Base-by-base conservation (phyloP, 2,797 vertebrate species). In the Argentina silus region DNA sequence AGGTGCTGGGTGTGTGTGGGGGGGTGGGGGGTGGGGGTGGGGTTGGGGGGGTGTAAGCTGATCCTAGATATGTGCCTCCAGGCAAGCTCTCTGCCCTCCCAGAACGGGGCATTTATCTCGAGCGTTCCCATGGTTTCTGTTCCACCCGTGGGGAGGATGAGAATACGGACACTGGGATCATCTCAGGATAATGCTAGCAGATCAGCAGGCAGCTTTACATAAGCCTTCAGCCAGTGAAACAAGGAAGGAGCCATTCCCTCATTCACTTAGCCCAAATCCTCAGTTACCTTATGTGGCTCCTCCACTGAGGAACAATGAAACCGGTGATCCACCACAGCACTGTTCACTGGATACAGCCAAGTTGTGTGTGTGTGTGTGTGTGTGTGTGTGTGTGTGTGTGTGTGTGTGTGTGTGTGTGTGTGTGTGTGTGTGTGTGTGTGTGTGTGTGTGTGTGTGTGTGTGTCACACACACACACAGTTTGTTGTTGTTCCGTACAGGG, bases 91-190 rank as follows among this genome's bases (percentile, higher is more conserved):
- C n/a, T n/a, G n/a, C n/a, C n/a, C n/a, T n/a, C n/a, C n/a, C n/a
- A n/a, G n/a, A n/a, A n/a, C n/a, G n/a, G 19, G 9, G 61, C 14
- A 63, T 51, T 51, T 0, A 63, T 44, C 7, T 44, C n/a, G 42
- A 61, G 21, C 21, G 57, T 69, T 69, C 45, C 44, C 61, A 56
- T 45, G 48, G 50, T 65, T 72, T 47, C 12, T 9, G 70, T 23
- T 51, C 9, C 12, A 72, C 61, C 44, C 3, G 19, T 15, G 10
- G 53, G 36, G 44, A 67, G 64, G 50, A 15, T 21, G 61, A 53
- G 48, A 47, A 21, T 1, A 36, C 60, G 53, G 21, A 56, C 42
- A 60, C 61, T n/a, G 14, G 12, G 57, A 57, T 64, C 17, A 63
- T 23, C 45, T 63, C 11, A 61, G 48, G 51, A 21, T 23, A 6